These are phyloP conservation scores for Porites lobata DNA, from an alignment of 92 coral and sea anemone species.

Conservation along the genomic window DNA sequence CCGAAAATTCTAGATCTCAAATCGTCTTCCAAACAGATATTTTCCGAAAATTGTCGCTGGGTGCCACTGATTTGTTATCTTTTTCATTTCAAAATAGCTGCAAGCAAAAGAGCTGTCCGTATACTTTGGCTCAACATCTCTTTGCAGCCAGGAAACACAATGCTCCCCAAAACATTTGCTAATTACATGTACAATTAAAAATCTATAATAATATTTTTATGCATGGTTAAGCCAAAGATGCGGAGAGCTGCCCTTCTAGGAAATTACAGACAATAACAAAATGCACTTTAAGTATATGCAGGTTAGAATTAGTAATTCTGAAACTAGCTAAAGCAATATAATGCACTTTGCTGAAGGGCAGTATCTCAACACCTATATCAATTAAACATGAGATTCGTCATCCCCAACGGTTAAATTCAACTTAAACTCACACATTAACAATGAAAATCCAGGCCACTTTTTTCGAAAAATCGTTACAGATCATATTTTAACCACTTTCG, in stretches of 20 bases:
- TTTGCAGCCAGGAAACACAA: constrained; percentile 38
- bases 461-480: neutral
- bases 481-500: constrained; percentile 14
- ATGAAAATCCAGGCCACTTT: constrained; percentile 1
- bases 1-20: no score
- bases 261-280: neutral
- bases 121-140: neutral
- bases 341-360: neutral
- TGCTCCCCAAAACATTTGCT: neutral
- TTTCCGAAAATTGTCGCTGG: no score
- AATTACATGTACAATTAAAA: neutral
- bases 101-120: neutral
- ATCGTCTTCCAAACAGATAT: no score
- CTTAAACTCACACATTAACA: neutral
- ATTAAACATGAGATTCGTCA: constrained; percentile 44
- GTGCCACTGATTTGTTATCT: neutral
- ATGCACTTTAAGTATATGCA: constrained; percentile 3
- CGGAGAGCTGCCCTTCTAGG: neutral
- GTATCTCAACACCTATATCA: constrained; percentile 27
- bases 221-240: neutral
- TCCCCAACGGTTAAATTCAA: constrained; percentile 11
- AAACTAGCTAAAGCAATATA: neutral
- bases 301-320: neutral
- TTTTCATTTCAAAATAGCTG: neutral
- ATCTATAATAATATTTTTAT: constrained; percentile 30